Evolutionary conservation across 2,113 vertebrate species (phyloP).

Genomic region (Ochotona princeps): DNA sequence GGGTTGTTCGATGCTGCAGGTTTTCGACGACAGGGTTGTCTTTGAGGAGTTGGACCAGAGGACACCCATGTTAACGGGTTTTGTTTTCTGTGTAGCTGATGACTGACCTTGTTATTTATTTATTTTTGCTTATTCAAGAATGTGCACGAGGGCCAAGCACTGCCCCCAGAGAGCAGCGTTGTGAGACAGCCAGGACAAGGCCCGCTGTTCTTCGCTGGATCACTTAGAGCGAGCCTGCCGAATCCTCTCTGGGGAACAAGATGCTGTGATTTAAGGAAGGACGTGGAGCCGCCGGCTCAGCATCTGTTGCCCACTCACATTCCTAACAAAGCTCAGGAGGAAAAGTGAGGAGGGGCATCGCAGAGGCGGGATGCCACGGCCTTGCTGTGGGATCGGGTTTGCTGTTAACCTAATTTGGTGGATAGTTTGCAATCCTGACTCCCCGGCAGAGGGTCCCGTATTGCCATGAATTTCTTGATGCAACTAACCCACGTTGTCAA

Average conservation of each 20-base stretch:
- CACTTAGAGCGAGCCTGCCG: not conserved
- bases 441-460: conserved; percentile 19
- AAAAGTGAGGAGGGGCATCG: too few relatives aligned
- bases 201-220: not conserved
- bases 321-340: conserved; percentile 64
- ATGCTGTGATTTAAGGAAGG: rapidly evolving
- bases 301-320: not conserved
- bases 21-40: conserved; percentile 21
- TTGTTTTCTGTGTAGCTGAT: conserved; percentile 61
- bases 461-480: conserved; percentile 77
- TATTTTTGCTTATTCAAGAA: conserved; percentile 64
- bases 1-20: not conserved
- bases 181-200: not conserved
- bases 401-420: conserved; percentile 76
- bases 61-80: conserved; percentile 38
- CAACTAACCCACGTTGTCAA: conserved; percentile 79
- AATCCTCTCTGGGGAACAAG: not conserved
- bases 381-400: conserved; percentile 71
- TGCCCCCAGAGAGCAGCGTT: conserved; percentile 46
- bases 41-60: conserved; percentile 1
- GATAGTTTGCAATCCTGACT: conserved; percentile 64
- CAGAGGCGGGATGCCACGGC: conserved; percentile 51
- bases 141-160: not conserved
- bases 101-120: conserved; percentile 49
- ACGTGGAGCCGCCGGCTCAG: not conserved